These are phyloP conservation scores for Gadus macrocephalus DNA, from an alignment of 2,113 vertebrate species.

Conservation along the genomic window DNA sequence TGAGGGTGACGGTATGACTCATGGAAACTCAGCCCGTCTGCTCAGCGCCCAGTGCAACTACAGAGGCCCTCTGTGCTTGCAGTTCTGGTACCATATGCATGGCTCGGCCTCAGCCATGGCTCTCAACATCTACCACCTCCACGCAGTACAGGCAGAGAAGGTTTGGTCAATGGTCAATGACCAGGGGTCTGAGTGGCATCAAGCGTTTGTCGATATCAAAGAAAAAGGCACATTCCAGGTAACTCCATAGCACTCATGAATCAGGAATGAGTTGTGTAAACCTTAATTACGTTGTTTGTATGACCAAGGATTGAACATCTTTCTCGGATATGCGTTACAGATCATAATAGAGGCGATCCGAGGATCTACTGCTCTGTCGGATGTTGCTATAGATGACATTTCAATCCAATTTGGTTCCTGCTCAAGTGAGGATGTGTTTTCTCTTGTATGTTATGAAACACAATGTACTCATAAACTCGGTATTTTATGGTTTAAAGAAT, in stretches of 20 bases:
- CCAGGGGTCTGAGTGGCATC: constrained; percentile 66
- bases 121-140: constrained; percentile 64
- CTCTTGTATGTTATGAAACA: too few species aligned
- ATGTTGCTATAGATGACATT: constrained; percentile 69
- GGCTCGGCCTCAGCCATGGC: constrained; percentile 64
- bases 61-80: constrained; percentile 68
- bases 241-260: constrained; percentile 10
- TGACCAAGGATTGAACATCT: too few species aligned
- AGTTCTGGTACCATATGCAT: constrained; percentile 83
- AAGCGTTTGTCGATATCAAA: constrained; percentile 47
- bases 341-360: constrained; percentile 69
- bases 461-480: too few species aligned
- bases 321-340: constrained; percentile 37
- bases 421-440: constrained; percentile 39
- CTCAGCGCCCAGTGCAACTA: constrained; percentile 62
- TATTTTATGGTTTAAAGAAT: not conserved
- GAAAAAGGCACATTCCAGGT: constrained; percentile 62
- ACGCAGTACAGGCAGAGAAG: constrained; percentile 33
- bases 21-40: constrained; percentile 66
- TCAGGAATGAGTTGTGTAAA: not conserved
- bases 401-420: constrained; percentile 55
- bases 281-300: too few species aligned
- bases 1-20: constrained; percentile 45
- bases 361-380: constrained; percentile 59
- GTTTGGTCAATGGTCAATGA: constrained; percentile 58